Evolutionary conservation across 2,797 vertebrate species (phyloP).

Genomic region (Parauchenoglanis ngamensis): DNA sequence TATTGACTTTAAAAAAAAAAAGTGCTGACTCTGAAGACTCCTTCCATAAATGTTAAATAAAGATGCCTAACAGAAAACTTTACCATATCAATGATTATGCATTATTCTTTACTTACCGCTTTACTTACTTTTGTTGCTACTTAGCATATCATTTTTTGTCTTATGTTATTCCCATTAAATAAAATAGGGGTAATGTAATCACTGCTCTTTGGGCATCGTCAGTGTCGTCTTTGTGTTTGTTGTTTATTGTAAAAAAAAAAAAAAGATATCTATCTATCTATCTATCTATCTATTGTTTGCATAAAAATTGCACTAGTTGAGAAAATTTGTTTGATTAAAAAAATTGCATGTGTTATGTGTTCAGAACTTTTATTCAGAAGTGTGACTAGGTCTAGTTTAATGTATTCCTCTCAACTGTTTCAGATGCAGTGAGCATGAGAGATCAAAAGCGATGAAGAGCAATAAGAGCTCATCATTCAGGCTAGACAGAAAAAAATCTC

Average conservation of each 20-base stretch:
- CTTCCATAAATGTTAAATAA: background rate
- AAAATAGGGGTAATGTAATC: no score
- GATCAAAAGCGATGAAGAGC: background rate
- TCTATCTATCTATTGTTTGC: no score
- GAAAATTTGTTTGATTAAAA: background rate
- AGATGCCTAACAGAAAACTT: no score
- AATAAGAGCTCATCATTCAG: slow-evolving; percentile 10
- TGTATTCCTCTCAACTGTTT: background rate
- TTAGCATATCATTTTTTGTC: no score
- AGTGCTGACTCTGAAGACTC: background rate
- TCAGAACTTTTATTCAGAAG: background rate
- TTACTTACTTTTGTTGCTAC: no score
- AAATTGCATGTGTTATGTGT: background rate
- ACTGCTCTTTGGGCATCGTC: no score
- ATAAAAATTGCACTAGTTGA: background rate
- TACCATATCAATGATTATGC: background rate
- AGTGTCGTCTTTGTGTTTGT: background rate
- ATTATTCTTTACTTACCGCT: background rate
- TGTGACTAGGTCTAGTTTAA: background rate
- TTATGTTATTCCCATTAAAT: no score
- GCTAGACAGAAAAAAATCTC: background rate
- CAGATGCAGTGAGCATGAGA: background rate
- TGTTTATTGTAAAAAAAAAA: no score
- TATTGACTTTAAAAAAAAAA: no score
- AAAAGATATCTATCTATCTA: no score